Percentiles rank a stretch among this genome's conserved stretches.
These are phyloP conservation scores for Mantis religiosa DNA, from an alignment of 2,888 invertebrate genomes.

Conservation along the genomic window DNA sequence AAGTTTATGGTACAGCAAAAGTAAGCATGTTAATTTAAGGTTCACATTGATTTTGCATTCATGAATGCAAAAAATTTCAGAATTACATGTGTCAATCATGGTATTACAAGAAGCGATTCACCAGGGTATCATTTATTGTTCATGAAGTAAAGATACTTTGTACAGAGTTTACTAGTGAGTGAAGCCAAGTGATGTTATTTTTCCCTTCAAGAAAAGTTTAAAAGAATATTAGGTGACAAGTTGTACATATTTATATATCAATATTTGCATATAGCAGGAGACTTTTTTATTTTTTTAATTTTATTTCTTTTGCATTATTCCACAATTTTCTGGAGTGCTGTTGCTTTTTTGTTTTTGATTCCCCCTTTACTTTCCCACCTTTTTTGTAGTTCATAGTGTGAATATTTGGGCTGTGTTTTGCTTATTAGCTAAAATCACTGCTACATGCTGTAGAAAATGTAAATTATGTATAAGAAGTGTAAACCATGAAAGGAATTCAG, in stretches of 20 bases:
- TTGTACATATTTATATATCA: constrained; percentile 12
- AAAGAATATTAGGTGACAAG: neutral
- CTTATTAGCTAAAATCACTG: neutral
- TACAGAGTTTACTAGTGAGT: neutral
- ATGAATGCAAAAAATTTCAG: neutral
- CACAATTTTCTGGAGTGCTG: neutral
- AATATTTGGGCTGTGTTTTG: neutral
- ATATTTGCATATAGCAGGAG: neutral
- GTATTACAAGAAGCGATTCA: neutral
- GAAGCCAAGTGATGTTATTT: neutral
- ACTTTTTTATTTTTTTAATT: neutral
- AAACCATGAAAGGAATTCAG: neutral
- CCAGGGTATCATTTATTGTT: constrained; percentile 2
- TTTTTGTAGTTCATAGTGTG: neutral
- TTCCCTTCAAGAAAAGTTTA: neutral
- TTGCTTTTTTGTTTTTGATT: neutral
- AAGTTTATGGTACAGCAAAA: neutral
- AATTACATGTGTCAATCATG: neutral
- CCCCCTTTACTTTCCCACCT: neutral
- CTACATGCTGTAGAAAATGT: neutral
- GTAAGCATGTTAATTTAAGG: neutral
- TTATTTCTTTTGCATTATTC: neutral
- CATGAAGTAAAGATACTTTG: neutral
- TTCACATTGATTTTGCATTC: neutral
- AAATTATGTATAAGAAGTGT: neutral